Evolutionary conservation across 2,888 invertebrate species (phyloP), one percentile per base, ranked within the genome.

Genomic region (Cantharis lateralis): DNA sequence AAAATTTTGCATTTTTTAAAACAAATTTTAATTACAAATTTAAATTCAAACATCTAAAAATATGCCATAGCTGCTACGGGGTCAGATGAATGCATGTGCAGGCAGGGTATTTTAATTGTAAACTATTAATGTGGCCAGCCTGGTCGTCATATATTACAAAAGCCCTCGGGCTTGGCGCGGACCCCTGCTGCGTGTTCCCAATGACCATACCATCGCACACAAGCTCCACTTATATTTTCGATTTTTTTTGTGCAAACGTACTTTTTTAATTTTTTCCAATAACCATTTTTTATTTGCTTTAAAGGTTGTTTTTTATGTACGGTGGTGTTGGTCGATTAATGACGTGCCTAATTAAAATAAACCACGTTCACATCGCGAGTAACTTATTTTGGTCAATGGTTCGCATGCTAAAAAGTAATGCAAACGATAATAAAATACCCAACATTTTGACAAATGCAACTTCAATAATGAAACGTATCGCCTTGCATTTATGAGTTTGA

Each of bases 121-220:
- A 85, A 85, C 85, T 84, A 84, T 85, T 84, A 85, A 85, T 82
- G 83, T 83, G 83, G 83, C 82, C 84, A 82, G 83, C 81, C 83
- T 83, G 84, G 84, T 84, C 83, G 83, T 84, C 86, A 86, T 87
- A 87, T 87, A 86, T 87, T 86, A 86, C 86, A 82, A 79, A 83
- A 82, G 81, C 86, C 87, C 87, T 82, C 80, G 80, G 86, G 87
- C 85, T 75, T 82, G 86, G 85, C 84, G 83, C 80, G 86, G 83
- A 84, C 86, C 85, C 87, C 87, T 81, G 86, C 86, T 85, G 87
- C 75, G 85, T 83, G 81, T 84, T 85, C 84, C 86, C 85, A 86
- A 86, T 86, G 86, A 86, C 86, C 86, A 84, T 84, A 83, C 84
- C 84, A 83, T 84, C 74, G 63, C 72, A 70, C 74, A 74, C 74